Conservation (phyloP, 2,113 vertebrate genomes). For the Pterocles orientalis region DNA sequence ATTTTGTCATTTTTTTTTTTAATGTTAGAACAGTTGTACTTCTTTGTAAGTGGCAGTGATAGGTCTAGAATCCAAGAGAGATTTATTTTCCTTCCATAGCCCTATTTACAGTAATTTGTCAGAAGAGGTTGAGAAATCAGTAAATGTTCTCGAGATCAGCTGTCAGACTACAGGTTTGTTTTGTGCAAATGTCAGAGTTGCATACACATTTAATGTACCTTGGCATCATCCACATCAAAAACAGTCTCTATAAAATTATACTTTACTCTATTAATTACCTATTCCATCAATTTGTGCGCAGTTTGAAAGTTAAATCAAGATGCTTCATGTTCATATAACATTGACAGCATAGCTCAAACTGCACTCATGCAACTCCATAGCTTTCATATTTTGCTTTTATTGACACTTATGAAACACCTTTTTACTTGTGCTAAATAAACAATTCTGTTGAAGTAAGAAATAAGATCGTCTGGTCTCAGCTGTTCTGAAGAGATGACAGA, state of each 20-base stretch:
- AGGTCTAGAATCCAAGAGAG: not conserved
- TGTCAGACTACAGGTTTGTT: not conserved
- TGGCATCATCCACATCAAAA: not conserved
- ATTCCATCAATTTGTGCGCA: not conserved
- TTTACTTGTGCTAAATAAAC: not conserved
- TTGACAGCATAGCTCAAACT: not conserved
- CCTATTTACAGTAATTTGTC: not conserved
- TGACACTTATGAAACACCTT: not conserved
- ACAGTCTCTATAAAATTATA: not conserved
- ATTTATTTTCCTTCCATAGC: not conserved
- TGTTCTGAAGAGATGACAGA: not conserved
- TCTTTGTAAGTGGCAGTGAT: not conserved
- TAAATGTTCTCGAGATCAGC: not conserved
- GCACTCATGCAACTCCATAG: not conserved
- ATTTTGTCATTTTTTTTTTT: not conserved
- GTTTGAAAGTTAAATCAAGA: not conserved
- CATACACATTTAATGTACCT: not conserved
- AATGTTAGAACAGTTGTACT: not conserved
- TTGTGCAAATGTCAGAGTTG: not conserved
- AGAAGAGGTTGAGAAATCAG: fast-evolving
- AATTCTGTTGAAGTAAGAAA: not conserved
- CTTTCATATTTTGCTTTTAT: not conserved
- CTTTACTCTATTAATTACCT: not conserved
- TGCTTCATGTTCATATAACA: not conserved
- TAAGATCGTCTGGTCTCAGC: not conserved